Evolutionary conservation across 2,797 vertebrate genomes (phyloP), one percentile per base, ranked within the genome.

Genomic region (Meriones psammophilus): DNA sequence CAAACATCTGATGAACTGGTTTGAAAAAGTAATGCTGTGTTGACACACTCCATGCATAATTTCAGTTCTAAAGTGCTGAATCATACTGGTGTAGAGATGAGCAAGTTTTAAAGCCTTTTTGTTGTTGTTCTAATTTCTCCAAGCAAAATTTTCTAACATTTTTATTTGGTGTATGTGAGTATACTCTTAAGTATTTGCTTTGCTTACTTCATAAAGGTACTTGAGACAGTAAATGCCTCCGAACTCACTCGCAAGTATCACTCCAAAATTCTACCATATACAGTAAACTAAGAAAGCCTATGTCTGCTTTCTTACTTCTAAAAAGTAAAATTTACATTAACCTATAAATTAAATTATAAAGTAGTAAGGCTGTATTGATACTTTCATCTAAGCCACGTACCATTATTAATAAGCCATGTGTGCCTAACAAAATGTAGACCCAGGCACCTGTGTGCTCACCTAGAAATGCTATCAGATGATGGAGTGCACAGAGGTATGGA

Each of bases 271-370:
- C 36, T 69, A 94, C 56, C 30, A 26, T 85, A n/a, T 0, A 68
- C 1, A 68, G 50, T 28, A 58, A 30, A 1, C 6, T 85, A 46
- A 76, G 36, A 78, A 80, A 66, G 84, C 54, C 22, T 86, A 12
- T 54, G 39, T 54, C 20, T 71, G 33, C 26, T 73, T 60, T 68
- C 13, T 85, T 78, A 80, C 14, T 39, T 92, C 39, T 77, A 36
- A 95, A 62, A 39, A 50, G 78, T 68, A 50, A 36, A 60, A 56
- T 12, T 64, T 5, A 24, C 26, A 66, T 18, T 73, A 79, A 81
- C 10, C 46, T 91, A 89, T 90, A 88, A 79, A 26, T 14, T 9
- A 91, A 89, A 80, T 9, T 93, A 3, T 68, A 89, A 79, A 71
- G 42, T 92, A 87, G 50, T n/a, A 84, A 62, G 33, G 71, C n/a